phyloP scores from a whole-genome alignment of 2,888 invertebrate genomes.

The Drosophila setosimentum region DNA sequence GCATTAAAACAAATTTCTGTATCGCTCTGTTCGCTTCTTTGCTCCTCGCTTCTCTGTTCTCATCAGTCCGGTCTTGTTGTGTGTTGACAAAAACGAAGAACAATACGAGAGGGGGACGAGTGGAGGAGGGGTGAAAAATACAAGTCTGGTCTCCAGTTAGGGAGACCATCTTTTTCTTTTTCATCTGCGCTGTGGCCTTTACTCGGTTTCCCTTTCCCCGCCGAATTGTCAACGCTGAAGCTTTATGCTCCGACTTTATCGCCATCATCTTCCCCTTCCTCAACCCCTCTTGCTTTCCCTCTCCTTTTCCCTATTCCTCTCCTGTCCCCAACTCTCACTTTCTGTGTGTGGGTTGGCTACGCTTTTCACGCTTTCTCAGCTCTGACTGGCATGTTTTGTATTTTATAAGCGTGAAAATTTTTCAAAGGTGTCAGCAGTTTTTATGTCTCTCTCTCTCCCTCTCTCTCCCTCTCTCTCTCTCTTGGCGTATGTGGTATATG shows the following conservation, averaged over 20 bases:
- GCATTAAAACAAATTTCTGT: conserved; percentile 76
- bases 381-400: conserved; percentile 73
- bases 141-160: not conserved
- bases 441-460: conserved; percentile 24
- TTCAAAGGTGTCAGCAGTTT: conserved; percentile 78
- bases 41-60: conserved; percentile 2
- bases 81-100: not conserved
- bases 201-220: conserved; percentile 38
- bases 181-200: conserved; percentile 28
- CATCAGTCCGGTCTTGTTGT: not conserved
- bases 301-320: no score
- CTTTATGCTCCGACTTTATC: conserved; percentile 63
- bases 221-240: conserved; percentile 45
- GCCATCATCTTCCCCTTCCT: conserved; percentile 30
- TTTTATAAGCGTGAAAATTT: conserved; percentile 79
- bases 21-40: conserved; percentile 34
- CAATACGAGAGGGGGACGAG: not conserved
- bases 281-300: not conserved
- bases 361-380: conserved; percentile 59
- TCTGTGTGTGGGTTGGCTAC: conserved; percentile 10
- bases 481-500: not conserved
- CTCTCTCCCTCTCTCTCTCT: no score
- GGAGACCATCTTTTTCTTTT: conserved; percentile 1
- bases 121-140: not conserved
- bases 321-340: not conserved